phyloP scores from a whole-genome alignment of 2,113 vertebrate species.

The Podocnemis expansa region DNA sequence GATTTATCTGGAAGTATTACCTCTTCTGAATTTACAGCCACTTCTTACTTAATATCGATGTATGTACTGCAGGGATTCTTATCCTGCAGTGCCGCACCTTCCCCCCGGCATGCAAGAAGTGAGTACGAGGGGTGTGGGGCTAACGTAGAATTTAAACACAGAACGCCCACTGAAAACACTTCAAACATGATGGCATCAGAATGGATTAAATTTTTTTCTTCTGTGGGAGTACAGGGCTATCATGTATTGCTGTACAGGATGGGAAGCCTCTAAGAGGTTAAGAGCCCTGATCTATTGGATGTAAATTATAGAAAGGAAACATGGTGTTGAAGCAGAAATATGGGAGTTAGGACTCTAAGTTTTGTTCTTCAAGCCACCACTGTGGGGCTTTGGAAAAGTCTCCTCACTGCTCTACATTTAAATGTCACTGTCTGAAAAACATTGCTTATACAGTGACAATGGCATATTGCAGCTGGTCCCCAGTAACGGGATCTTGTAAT shows the following conservation, averaged over 20 bases:
- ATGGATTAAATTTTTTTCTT: too few relatives aligned
- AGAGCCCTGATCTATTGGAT: accelerated
- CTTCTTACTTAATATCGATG: not conserved
- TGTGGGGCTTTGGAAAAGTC: not conserved
- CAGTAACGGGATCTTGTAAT: not conserved
- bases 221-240: too few relatives aligned
- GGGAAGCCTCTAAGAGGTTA: too few relatives aligned
- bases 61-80: too few relatives aligned
- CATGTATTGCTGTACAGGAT: too few relatives aligned
- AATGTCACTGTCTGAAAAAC: not conserved
- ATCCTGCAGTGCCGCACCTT: too few relatives aligned
- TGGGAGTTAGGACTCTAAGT: not conserved
- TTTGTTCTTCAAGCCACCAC: not conserved
- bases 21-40: accelerated
- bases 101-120: too few relatives aligned
- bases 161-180: too few relatives aligned
- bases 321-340: not conserved
- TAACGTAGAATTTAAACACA: too few relatives aligned
- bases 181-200: too few relatives aligned
- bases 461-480: not conserved
- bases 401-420: not conserved
- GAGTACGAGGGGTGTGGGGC: too few relatives aligned
- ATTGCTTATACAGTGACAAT: not conserved
- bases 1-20: accelerated
- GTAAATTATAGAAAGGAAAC: accelerated